A percentile compares a stretch with the other conserved stretches of the same genome.
Evolutionary conservation across 2,113 vertebrate species (phyloP).

Genomic region (Fregetta grallaria): DNA sequence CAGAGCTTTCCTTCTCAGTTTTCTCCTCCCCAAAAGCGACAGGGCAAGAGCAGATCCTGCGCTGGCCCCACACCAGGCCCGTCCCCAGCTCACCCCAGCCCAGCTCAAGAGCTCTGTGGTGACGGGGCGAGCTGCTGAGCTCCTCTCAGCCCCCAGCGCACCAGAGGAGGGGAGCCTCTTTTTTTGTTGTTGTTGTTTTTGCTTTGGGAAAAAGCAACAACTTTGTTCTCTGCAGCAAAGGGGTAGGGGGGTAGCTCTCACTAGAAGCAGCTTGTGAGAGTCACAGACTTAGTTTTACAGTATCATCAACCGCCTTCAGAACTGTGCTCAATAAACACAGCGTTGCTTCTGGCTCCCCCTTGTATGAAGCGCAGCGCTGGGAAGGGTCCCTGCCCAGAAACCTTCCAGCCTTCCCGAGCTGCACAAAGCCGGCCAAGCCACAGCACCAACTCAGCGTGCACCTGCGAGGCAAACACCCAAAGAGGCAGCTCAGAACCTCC

Average conservation of each 20-base stretch:
- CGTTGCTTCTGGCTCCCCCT: background rate
- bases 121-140: background rate
- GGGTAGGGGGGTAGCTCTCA: too few relatives aligned
- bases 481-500: background rate
- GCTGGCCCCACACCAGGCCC: too few relatives aligned
- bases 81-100: rapidly evolving
- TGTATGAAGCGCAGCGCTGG: background rate
- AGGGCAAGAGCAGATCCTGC: background rate
- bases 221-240: background rate
- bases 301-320: too few relatives aligned
- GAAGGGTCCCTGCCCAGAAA: background rate
- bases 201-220: background rate
- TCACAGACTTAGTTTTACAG: background rate
- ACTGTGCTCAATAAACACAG: rapidly evolving
- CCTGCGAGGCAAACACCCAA: rapidly evolving
- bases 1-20: background rate
- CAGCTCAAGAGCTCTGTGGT: too few relatives aligned
- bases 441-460: rapidly evolving
- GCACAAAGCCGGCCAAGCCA: rapidly evolving
- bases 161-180: background rate
- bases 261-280: background rate
- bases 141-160: background rate
- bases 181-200: too few relatives aligned
- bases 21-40: rapidly evolving
- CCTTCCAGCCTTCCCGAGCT: background rate